Percentiles rank a stretch among this genome's conserved stretches.
phyloP scores from a whole-genome alignment of 2,797 vertebrate genomes.

The Girardinus metallicus region DNA sequence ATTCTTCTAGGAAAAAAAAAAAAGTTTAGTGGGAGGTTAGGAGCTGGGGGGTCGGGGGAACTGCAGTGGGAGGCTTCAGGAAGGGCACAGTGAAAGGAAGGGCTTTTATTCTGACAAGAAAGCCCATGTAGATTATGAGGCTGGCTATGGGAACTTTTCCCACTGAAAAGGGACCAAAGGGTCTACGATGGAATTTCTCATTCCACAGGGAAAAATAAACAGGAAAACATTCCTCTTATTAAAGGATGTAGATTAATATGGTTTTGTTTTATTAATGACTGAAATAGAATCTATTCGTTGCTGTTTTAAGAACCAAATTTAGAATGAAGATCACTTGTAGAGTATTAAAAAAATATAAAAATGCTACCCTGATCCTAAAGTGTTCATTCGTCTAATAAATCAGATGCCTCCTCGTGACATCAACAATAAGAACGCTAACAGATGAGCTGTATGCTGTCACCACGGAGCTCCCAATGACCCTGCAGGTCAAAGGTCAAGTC shows the following conservation, averaged over 20 bases:
- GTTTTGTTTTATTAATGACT: not conserved
- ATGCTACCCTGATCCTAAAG: not conserved
- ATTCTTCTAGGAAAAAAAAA: constrained; percentile 60
- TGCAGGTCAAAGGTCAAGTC: constrained; percentile 60
- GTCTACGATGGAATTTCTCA: constrained; percentile 57
- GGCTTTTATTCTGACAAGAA: constrained; percentile 52
- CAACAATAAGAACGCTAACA: constrained; percentile 16
- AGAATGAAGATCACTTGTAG: constrained; percentile 16
- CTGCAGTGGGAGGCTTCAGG: constrained; percentile 54
- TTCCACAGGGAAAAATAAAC: constrained; percentile 72
- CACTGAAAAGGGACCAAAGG: constrained; percentile 70
- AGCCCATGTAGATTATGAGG: constrained; percentile 51
- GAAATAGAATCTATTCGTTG: constrained; percentile 34
- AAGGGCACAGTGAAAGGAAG: constrained; percentile 72
- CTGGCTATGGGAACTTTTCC: constrained; percentile 79
- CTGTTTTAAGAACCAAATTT: not conserved
- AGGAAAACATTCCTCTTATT: constrained; percentile 52
- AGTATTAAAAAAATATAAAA: not conserved
- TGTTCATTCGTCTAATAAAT: constrained; percentile 44
- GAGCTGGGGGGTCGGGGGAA: not conserved
- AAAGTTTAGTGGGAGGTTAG: constrained; percentile 38
- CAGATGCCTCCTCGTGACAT: constrained; percentile 43
- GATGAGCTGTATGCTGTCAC: constrained; percentile 48
- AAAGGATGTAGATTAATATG: not conserved
- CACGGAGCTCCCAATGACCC: constrained; percentile 53